Evolutionary conservation across 2,113 vertebrate genomes (phyloP).

Genomic region (Himantopus leucocephalus): DNA sequence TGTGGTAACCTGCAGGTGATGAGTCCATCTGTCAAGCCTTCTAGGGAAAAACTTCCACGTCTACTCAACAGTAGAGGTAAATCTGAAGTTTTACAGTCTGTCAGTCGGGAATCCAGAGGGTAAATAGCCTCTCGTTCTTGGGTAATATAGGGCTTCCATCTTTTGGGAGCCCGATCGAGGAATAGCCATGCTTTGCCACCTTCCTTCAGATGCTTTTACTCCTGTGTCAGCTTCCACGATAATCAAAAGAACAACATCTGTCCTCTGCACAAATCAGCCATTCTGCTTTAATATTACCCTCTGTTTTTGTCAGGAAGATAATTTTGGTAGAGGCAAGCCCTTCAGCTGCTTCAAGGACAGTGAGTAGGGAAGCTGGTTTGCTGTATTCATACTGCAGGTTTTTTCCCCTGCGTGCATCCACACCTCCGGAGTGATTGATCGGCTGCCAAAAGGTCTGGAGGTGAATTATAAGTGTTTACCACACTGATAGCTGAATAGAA

Average conservation of each 20-base stretch:
- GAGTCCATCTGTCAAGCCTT: neutral
- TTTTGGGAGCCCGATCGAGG: neutral
- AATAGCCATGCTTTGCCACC: neutral
- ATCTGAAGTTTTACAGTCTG: neutral
- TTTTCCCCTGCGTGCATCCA: neutral
- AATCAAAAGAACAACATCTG: neutral
- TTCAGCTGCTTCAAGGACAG: neutral
- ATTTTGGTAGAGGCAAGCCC: neutral
- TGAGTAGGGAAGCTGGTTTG: neutral
- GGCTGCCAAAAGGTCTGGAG: conserved; percentile 1
- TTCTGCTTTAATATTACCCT: neutral
- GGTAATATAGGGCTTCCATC: neutral
- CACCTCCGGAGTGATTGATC: neutral
- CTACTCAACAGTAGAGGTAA: neutral
- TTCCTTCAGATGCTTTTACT: neutral
- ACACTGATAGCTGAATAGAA: neutral
- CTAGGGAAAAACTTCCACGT: neutral
- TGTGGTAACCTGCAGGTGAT: neutral
- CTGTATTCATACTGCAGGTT: neutral
- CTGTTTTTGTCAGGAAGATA: neutral
- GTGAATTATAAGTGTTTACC: neutral
- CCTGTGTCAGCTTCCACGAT: neutral
- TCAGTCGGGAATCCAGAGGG: neutral
- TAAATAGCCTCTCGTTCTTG: neutral
- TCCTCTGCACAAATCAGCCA: neutral